These are phyloP conservation scores for Emmelina monodactyla DNA, from an alignment of 2,888 invertebrate genomes.

Conservation along the genomic window DNA sequence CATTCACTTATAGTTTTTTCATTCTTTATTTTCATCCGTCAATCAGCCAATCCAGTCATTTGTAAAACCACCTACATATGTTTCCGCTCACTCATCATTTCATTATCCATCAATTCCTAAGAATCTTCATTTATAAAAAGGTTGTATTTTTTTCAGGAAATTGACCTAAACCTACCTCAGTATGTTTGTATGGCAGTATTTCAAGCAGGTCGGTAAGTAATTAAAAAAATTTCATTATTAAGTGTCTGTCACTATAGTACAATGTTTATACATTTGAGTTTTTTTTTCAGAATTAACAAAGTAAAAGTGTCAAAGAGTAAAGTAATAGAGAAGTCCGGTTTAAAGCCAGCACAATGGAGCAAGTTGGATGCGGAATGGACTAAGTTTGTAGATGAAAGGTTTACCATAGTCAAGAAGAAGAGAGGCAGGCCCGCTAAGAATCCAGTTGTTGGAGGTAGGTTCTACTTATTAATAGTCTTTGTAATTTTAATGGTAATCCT, in stretches of 20 bases:
- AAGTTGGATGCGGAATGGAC: slow-evolving; percentile 68
- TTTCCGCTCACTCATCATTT: not conserved
- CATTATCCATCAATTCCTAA: not conserved
- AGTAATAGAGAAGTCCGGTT: slow-evolving; percentile 61
- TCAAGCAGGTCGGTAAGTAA: slow-evolving; percentile 69
- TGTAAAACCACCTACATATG: not conserved
- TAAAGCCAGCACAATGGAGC: slow-evolving; percentile 68
- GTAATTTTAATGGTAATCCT: too few relatives aligned
- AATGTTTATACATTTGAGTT: not conserved
- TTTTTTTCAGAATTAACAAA: slow-evolving; percentile 52
- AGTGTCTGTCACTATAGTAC: not conserved
- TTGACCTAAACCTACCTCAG: slow-evolving; percentile 68
- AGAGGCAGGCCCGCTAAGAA: slow-evolving; percentile 25
- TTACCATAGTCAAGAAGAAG: slow-evolving; percentile 29
- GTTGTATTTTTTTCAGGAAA: slow-evolving; percentile 31
- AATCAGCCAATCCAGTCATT: too few relatives aligned
- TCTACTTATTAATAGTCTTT: too few relatives aligned
- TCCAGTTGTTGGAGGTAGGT: slow-evolving; percentile 9
- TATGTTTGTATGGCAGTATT: slow-evolving; percentile 71
- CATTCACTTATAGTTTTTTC: too few relatives aligned
- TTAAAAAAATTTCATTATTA: slow-evolving; percentile 9
- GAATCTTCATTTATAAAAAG: not conserved
- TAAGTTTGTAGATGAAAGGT: slow-evolving; percentile 47
- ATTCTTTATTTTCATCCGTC: too few relatives aligned
- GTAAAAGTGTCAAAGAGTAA: slow-evolving; percentile 65